Base-by-base conservation (phyloP, 1,140 invertebrate species). In the Drosophila carrolli region DNA sequence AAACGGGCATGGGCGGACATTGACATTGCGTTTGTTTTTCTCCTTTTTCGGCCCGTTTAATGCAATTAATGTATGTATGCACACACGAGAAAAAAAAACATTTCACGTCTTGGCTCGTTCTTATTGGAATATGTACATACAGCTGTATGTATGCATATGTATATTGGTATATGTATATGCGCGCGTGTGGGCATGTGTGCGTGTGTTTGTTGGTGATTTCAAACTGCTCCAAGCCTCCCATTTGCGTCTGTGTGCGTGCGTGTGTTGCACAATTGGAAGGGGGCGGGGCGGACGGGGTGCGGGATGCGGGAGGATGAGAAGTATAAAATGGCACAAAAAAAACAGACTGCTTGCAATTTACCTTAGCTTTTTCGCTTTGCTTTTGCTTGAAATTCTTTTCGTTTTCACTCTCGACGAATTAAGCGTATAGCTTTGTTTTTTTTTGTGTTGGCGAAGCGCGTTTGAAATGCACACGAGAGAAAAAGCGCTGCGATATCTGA, bases 301-400 rank as follows among this genome's bases (percentile, higher is more conserved):
- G 38, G 38, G 35, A 23, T 40, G 35, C 37, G 19, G 32, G 38
- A 6, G 29, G 27, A 60, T 63, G n/a, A 35, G 41, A 60, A 60
- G 48, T 71, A 46, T 19, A 71, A 71, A 51, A 68, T 68, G 41
- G 47, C 65, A 68, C 65, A 13, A 51, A 11, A 44, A 68, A 55
- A 53, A 80, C 50, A 63, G 51, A 70, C 56, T 75, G 71, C 81
- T 83, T 79, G 81, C 82, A 85, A 85, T 85, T 85, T 85, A 85
- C 81, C 81, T 85, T 85, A 44, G 29, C 44, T 75, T 66, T 37
- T 75, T 66, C 46, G 60, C 37, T 65, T 50, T 46, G 57, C 43
- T 47, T 59, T 48, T 48, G 60, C 60, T 63, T 38, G 29, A 61
- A 32, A 43, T 63, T 61, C 59, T 56, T 56, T 35, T 47, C 57